Base-by-base conservation (phyloP, 2,888 invertebrate species). In the Melieria omissa region DNA sequence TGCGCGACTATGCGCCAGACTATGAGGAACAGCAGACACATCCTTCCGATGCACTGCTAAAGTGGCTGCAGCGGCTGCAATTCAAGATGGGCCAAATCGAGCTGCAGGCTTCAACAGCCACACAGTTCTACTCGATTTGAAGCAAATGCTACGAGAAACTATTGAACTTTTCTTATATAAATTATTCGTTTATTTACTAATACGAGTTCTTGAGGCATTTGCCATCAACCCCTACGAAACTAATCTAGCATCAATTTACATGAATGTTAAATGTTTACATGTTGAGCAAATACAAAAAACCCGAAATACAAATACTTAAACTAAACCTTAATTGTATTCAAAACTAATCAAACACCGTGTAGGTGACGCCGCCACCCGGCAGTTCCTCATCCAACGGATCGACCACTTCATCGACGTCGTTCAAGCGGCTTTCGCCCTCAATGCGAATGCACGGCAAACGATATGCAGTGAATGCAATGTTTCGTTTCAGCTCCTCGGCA, bases 61-160 rank as follows among this genome's bases (percentile, higher is more conserved):
- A 94, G 78, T 97, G 98, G 93, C 89, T 99, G 70, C 96, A 97
- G 86, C 90, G 97, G 65, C 90, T 98, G 74, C 96, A 98, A 85
- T 97, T 98, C 85, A 99, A 98, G 89, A 97, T 99, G 93, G 97
- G 97, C 5, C 98, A 99, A 88, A 94, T 98, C 69, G 99, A 99
- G 88, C 88, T 96, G 76, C 96, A 97, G 86, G 95, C 95, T 3
- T 95, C 95, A 0, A 93, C 94, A 66, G 95, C 94, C n/a, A 95
- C 95, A 7, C 96, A 96, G 84, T 95, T 96, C 87, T 96, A 94
- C 86, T 91, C 92, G 47, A 90, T 93, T 80, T 93, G 90, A 87
- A 78, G n/a, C 44, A 70, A 61, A 63, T 58, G 12, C 14, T 5
- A 47, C 14, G 57, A 57, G 5, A 52, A 52, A 52, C 14, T 52